phyloP scores from a whole-genome alignment of 1,140 invertebrate species.

The Drosophila repletoides region DNA sequence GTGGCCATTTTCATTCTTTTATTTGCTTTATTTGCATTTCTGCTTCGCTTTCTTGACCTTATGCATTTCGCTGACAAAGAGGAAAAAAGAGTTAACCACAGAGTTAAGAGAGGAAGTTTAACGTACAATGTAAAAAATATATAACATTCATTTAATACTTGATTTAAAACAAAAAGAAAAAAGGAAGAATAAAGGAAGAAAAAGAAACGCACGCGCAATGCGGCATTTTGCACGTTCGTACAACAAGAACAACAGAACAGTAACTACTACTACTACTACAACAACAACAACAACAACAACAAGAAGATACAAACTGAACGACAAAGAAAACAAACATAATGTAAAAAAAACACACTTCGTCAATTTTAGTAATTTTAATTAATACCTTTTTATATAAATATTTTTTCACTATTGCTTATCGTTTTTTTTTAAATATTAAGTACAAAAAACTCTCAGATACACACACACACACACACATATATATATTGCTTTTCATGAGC shows the following conservation, averaged over 20 bases:
- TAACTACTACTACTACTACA: conserved; percentile 40
- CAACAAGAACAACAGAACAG: conserved; percentile 21
- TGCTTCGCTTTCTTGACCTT: conserved; percentile 69
- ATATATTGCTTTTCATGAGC: no score
- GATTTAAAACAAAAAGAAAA: conserved; percentile 42
- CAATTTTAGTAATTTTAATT: conserved; percentile 81
- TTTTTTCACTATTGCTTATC: conserved; percentile 60
- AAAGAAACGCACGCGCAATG: conserved; percentile 39
- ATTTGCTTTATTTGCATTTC: conserved; percentile 78
- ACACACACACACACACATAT: conserved; percentile 46
- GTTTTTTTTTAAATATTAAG: conserved; percentile 67
- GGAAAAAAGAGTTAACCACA: conserved; percentile 11
- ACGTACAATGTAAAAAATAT: conserved; percentile 5
- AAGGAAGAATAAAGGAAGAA: no score
- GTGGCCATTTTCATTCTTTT: conserved; percentile 72
- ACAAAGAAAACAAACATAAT: conserved; percentile 38
- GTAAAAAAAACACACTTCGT: conserved; percentile 79
- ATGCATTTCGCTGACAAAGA: conserved; percentile 52
- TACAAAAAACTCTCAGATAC: conserved; percentile 41
- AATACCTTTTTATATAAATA: conserved; percentile 68
- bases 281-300: conserved; percentile 47
- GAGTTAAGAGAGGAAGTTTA: conserved; percentile 20
- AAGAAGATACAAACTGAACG: conserved; percentile 41
- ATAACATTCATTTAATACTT: conserved; percentile 38
- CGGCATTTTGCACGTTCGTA: conserved; percentile 65